These are phyloP conservation scores for Heterotilapia buettikoferi DNA, from an alignment of 2,113 vertebrate species.

Conservation along the genomic window DNA sequence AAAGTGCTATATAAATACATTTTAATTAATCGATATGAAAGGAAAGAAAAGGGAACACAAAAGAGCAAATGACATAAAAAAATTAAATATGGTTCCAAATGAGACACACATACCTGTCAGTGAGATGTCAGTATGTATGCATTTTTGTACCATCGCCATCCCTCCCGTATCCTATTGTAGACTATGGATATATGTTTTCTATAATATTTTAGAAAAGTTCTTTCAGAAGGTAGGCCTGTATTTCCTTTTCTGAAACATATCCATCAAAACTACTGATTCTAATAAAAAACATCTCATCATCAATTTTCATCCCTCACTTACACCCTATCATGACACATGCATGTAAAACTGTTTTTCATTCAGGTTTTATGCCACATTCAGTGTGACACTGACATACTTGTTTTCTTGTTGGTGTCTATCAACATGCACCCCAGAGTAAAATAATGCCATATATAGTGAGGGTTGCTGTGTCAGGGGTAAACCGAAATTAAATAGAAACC, in stretches of 20 bases:
- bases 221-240: not conserved
- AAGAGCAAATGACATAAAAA: not conserved
- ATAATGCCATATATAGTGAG: not conserved
- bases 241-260: not conserved
- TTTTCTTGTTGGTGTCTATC: not conserved
- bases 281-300: not conserved
- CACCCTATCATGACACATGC: not conserved
- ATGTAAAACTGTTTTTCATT: not conserved
- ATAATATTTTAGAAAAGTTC: not conserved
- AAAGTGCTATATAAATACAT: not conserved
- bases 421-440: not conserved
- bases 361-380: not conserved
- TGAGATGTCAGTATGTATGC: not conserved
- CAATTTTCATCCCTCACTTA: not conserved
- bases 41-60: not conserved
- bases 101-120: not conserved
- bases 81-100: rapidly evolving
- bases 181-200: not conserved
- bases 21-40: not conserved
- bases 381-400: not conserved
- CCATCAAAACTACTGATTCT: not conserved
- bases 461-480: not conserved
- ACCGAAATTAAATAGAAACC: not conserved
- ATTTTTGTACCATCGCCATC: not conserved
- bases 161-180: not conserved